These are phyloP conservation scores for Belgica antarctica DNA, from an alignment of 2,888 invertebrate genomes.

Conservation along the genomic window DNA sequence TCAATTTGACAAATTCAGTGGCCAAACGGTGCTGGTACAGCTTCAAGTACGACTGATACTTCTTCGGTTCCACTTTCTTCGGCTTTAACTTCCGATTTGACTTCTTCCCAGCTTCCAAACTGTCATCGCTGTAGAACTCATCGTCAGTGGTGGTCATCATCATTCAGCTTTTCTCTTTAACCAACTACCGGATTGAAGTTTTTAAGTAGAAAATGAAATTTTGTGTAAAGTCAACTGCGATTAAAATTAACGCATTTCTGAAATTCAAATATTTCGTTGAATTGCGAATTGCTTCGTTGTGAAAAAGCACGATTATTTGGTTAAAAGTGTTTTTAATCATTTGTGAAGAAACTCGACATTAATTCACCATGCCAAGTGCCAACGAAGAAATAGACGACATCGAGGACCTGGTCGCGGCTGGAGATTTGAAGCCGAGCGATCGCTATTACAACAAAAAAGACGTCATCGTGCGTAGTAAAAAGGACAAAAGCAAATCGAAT, in stretches of 20 bases:
- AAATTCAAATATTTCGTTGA: not conserved
- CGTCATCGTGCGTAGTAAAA: conserved; percentile 61
- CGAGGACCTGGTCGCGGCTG: conserved; percentile 77
- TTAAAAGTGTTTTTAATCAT: not conserved
- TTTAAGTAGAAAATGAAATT: not conserved
- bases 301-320: not conserved
- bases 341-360: not conserved
- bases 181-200: too few species aligned
- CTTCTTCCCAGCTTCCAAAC: not conserved
- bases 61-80: not conserved
- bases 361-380: not conserved
- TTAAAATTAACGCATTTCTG: not conserved
- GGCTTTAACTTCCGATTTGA: not conserved
- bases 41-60: not conserved
- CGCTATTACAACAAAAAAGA: conserved; percentile 69
- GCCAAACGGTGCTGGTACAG: not conserved
- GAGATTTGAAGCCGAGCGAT: conserved; percentile 76
- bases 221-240: not conserved
- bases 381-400: conserved; percentile 59
- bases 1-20: not conserved
- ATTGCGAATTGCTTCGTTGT: not conserved
- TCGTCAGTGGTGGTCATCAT: not conserved
- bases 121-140: not conserved
- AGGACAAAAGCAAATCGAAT: conserved; percentile 38
- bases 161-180: too few species aligned